phyloP scores from a whole-genome alignment of 2,113 vertebrate species.

The Morone saxatilis region DNA sequence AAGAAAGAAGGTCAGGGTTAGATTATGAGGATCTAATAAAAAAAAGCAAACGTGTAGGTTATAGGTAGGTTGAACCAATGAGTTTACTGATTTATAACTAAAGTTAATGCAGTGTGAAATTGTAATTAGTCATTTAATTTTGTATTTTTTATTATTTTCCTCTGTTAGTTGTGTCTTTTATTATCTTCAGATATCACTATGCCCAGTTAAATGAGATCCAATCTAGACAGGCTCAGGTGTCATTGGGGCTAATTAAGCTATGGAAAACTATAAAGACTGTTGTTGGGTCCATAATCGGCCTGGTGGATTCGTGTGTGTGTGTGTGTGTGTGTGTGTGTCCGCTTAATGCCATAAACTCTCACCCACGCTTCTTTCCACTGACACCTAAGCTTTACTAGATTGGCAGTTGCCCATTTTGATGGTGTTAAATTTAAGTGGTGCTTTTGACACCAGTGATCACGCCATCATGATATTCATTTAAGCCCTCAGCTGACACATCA shows the following conservation, averaged over 20 bases:
- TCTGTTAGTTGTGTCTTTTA: background rate
- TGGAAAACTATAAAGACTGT: background rate
- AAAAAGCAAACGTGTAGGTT: background rate
- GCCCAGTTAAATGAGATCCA: background rate
- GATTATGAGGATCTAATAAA: background rate
- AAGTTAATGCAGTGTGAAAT: background rate
- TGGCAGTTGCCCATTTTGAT: conserved; percentile 1
- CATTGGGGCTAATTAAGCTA: background rate
- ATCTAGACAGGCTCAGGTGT: background rate
- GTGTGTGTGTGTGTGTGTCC: background rate
- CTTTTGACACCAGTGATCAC: conserved; percentile 12
- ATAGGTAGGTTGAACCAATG: background rate
- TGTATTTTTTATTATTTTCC: background rate
- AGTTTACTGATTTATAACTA: background rate
- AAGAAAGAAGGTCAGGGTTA: conserved; percentile 16
- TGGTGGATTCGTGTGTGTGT: background rate
- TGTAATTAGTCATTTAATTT: background rate
- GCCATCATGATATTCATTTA: background rate
- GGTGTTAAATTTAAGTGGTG: background rate
- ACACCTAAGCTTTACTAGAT: conserved; percentile 10
- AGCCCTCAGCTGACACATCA: background rate
- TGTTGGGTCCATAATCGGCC: background rate
- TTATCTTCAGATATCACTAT: background rate
- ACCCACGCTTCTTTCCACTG: conserved; percentile 11
- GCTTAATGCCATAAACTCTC: background rate